Evolutionary conservation across 2,797 vertebrate genomes (phyloP).

Genomic region (Sebastes kiyomatsui): DNA sequence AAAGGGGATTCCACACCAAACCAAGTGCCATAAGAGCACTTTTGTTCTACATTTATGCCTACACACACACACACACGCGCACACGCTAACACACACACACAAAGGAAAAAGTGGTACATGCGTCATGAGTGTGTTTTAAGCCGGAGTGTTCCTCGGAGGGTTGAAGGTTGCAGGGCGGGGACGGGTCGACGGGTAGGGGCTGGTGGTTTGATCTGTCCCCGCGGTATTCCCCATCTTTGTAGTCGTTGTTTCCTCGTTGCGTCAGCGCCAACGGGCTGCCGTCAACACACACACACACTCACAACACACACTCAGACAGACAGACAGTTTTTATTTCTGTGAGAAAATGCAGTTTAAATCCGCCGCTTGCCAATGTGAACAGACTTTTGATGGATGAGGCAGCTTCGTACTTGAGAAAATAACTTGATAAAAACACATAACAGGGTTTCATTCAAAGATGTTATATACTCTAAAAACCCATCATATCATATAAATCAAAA

Average conservation of each 20-base stretch:
- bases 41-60: conserved; percentile 60
- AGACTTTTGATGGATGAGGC: conserved; percentile 50
- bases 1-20: conserved; percentile 70
- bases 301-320: neutral
- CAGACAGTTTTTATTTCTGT: conserved; percentile 21
- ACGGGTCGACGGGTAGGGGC: conserved; percentile 5
- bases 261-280: conserved; percentile 19
- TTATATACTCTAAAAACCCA: neutral
- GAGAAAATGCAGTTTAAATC: conserved; percentile 36
- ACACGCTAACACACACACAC: conserved; percentile 34
- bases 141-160: conserved; percentile 62
- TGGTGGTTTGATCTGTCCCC: conserved; percentile 54
- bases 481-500: conserved; percentile 45
- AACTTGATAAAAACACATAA: conserved; percentile 36
- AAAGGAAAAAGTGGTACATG: conserved; percentile 65
- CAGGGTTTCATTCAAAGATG: conserved; percentile 35
- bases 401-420: conserved; percentile 27
- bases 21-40: conserved; percentile 63
- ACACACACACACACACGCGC: conserved; percentile 33
- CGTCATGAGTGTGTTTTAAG: conserved; percentile 67
- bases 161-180: conserved; percentile 70
- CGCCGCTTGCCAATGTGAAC: conserved; percentile 56
- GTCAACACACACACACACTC: neutral
- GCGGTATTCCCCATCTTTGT: conserved; percentile 48
- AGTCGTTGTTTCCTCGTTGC: conserved; percentile 42